Evolutionary conservation across 1,140 invertebrate genomes (phyloP).

Genomic region (Sipha flava): DNA sequence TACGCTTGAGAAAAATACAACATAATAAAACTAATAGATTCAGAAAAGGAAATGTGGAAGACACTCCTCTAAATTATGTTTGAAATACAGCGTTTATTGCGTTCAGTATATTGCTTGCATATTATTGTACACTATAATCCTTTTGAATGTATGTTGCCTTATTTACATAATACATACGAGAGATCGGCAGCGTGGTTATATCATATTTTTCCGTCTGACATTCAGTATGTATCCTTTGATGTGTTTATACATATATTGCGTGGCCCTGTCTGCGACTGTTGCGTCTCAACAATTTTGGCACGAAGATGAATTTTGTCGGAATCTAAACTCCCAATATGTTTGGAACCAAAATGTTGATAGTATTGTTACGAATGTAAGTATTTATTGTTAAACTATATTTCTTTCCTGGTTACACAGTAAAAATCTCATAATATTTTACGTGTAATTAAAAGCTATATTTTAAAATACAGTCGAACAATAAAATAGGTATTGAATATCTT

Average conservation of each 20-base stretch:
- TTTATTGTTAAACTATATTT: not conserved
- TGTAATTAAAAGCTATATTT: no score
- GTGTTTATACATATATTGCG: not conserved
- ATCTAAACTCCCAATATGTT: not conserved
- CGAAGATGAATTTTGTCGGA: not conserved
- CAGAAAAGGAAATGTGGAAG: no score
- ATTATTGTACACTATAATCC: not conserved
- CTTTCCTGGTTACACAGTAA: no score
- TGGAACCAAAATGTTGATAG: not conserved
- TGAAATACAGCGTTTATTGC: no score
- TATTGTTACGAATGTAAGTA: not conserved
- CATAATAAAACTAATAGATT: no score
- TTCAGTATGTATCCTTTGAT: constrained; percentile 9
- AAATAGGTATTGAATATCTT: no score
- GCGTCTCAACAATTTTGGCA: not conserved
- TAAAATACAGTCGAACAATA: no score
- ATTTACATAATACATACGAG: not conserved
- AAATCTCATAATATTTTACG: no score
- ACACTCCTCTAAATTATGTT: not conserved
- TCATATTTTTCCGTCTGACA: not conserved
- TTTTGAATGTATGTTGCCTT: not conserved
- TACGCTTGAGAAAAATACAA: no score
- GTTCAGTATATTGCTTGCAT: not conserved
- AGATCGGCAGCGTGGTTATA: not conserved
- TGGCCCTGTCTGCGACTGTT: not conserved